Conservation (phyloP, 2,888 invertebrate species). For the Pterobdella sp. region DNA sequence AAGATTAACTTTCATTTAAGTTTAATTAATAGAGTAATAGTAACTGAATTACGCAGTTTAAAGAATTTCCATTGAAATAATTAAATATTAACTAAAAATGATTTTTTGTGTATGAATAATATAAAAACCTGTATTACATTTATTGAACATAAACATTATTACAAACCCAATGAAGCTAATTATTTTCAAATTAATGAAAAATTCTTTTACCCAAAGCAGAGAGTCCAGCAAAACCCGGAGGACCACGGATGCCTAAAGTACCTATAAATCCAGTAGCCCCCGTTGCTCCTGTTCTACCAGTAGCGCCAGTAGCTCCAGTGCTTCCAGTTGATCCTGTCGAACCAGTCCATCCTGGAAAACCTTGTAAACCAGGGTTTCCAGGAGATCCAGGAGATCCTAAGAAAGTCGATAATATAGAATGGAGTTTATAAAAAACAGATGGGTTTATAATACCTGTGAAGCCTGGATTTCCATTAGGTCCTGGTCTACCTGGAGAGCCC, state of each 20-base stretch:
- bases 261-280: slow-evolving; percentile 27
- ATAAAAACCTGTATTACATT: too few species aligned
- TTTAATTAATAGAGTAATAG: too few species aligned
- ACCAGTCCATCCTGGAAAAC: slow-evolving; percentile 40
- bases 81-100: too few species aligned
- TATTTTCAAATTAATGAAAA: too few species aligned
- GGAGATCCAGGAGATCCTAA: slow-evolving; percentile 24
- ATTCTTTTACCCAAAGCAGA: slow-evolving; percentile 55
- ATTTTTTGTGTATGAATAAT: too few species aligned
- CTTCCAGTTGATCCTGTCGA: slow-evolving; percentile 34
- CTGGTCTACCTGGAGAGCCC: slow-evolving; percentile 24
- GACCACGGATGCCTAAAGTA: slow-evolving; percentile 19
- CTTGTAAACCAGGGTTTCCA: slow-evolving; percentile 32
- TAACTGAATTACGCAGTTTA: too few species aligned
- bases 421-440: not conserved
- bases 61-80: too few species aligned
- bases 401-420: not conserved
- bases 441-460: slow-evolving; percentile 19
- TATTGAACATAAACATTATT: too few species aligned
- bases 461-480: slow-evolving; percentile 27
- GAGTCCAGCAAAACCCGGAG: slow-evolving; percentile 16
- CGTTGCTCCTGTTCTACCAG: slow-evolving; percentile 20
- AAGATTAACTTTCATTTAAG: too few species aligned
- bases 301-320: slow-evolving; percentile 12
- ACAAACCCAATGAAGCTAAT: too few species aligned